Evolutionary conservation across 2,113 vertebrate genomes (phyloP).

Genomic region (Pituophis catenifer): DNA sequence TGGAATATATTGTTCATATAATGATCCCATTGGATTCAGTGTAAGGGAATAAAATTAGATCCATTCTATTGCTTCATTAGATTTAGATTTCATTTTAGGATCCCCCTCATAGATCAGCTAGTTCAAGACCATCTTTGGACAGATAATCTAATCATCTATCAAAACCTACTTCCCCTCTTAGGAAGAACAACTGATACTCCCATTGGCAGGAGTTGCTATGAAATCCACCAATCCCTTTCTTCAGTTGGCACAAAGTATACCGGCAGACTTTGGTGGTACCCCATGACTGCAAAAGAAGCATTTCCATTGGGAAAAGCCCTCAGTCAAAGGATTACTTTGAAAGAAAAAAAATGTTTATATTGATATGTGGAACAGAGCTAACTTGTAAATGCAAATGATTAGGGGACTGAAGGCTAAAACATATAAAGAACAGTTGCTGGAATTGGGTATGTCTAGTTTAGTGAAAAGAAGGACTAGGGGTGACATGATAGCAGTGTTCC

Average conservation of each 20-base stretch:
- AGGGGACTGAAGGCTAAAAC: too few relatives aligned
- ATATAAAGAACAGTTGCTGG: too few relatives aligned
- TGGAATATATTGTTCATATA: neutral
- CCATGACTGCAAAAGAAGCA: neutral
- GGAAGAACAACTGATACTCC: neutral
- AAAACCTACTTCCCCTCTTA: neutral
- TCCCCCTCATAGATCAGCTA: neutral
- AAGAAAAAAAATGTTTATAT: neutral
- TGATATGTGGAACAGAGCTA: neutral
- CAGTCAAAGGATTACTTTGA: neutral
- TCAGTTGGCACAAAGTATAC: neutral
- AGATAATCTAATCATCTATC: neutral
- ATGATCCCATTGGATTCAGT: neutral
- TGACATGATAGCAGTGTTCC: too few relatives aligned
- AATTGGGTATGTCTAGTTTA: too few relatives aligned
- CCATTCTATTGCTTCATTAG: neutral
- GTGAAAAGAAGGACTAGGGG: too few relatives aligned
- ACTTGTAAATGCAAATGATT: neutral
- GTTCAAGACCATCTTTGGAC: neutral
- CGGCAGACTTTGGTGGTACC: neutral
- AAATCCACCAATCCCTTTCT: neutral
- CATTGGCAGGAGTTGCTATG: neutral
- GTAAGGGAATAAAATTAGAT: neutral
- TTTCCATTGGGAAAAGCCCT: neutral
- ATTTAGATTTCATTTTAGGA: neutral